Evolutionary conservation across 2,113 vertebrate species (phyloP).

Genomic region (Cololabis saira): DNA sequence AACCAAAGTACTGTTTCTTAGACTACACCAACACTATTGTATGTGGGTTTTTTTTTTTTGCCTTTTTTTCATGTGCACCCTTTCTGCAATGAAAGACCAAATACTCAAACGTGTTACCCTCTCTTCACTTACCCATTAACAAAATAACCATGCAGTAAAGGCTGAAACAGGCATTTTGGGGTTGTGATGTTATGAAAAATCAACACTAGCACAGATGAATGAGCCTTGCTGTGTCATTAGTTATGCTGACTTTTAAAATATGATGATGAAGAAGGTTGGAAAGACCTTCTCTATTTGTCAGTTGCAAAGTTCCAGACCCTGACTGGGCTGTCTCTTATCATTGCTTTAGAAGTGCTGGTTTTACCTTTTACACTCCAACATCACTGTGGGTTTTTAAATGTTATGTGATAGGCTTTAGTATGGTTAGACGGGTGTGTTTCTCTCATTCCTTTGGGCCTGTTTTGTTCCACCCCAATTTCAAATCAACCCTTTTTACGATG

Average conservation of each 20-base stretch:
- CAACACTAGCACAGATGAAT: background rate
- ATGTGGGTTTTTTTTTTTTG: background rate
- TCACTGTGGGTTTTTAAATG: background rate
- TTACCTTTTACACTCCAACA: constrained; percentile 4
- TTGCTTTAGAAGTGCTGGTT: background rate
- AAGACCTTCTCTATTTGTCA: background rate
- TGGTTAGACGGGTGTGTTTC: background rate
- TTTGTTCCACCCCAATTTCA: background rate
- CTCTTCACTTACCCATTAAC: background rate
- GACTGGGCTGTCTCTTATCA: background rate
- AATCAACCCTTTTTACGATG: background rate
- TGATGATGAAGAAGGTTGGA: background rate
- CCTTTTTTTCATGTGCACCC: too few relatives aligned
- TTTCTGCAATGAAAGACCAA: constrained; percentile 3
- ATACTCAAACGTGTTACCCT: background rate
- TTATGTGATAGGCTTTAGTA: background rate
- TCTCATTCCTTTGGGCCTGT: background rate
- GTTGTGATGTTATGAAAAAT: background rate
- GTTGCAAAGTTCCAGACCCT: background rate
- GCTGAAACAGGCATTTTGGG: background rate
- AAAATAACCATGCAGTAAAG: background rate
- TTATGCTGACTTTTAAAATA: background rate
- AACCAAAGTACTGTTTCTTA: constrained; percentile 27
- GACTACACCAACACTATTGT: background rate
- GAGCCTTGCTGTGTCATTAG: background rate